A percentile compares a stretch with the other conserved stretches of the same genome.
Conservation (phyloP, 2,113 vertebrate species). For the Psilopsiagon aurifrons region DNA sequence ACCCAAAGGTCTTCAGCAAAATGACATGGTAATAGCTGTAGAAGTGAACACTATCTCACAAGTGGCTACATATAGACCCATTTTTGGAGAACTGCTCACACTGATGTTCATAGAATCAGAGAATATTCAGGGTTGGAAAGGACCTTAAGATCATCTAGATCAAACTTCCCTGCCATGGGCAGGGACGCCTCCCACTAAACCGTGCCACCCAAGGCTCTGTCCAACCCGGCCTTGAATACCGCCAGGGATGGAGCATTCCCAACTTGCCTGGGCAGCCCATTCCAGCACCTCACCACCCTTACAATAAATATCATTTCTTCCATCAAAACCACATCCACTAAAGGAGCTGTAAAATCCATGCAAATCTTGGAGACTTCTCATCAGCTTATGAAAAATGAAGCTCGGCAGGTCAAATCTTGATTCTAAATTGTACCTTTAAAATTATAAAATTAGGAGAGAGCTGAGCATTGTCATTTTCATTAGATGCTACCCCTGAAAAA, state of each 20-base stretch:
- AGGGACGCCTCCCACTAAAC: too few relatives aligned
- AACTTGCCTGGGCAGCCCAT: too few relatives aligned
- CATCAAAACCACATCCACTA: background rate
- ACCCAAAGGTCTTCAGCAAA: background rate
- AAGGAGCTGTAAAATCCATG: background rate
- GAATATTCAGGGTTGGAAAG: too few relatives aligned
- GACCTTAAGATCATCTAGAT: too few relatives aligned
- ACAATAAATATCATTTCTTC: background rate
- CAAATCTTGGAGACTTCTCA: background rate
- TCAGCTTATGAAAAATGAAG: background rate
- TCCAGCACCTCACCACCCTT: too few relatives aligned
- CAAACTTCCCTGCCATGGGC: too few relatives aligned
- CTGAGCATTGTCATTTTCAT: background rate
- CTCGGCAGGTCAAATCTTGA: background rate
- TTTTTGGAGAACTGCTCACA: background rate
- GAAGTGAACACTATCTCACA: background rate
- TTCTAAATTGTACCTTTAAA: conserved; percentile 13
- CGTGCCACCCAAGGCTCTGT: too few relatives aligned
- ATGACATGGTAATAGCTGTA: background rate
- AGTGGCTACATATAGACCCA: background rate
- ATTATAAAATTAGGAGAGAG: background rate
- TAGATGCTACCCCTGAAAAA: background rate
- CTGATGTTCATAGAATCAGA: background rate
- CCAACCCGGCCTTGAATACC: too few relatives aligned
- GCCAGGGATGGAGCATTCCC: too few relatives aligned